phyloP scores from a whole-genome alignment of 2,797 vertebrate species.

The Falco cherrug region DNA sequence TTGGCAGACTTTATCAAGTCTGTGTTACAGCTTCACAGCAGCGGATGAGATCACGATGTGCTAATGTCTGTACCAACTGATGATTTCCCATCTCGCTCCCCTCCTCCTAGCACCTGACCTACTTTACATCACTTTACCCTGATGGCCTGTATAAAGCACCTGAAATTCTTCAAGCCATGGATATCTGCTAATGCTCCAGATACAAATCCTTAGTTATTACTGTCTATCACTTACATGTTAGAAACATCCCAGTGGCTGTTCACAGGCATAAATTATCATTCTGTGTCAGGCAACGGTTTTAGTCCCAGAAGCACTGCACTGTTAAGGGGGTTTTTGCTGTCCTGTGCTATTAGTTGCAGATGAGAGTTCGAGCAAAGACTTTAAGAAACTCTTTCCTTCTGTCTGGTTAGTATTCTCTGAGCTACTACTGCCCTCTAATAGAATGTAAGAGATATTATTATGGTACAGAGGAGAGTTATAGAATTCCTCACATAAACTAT shows the following conservation, averaged over 20 bases:
- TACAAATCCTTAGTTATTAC: conserved; percentile 34
- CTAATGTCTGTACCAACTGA: conserved; percentile 31
- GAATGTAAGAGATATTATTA: neutral
- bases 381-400: neutral
- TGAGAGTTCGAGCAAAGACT: neutral
- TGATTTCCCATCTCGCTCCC: conserved; percentile 33
- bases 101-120: conserved; percentile 43
- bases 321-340: neutral
- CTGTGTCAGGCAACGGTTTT: neutral
- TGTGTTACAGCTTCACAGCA: conserved; percentile 32
- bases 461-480: neutral
- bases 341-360: conserved; percentile 11
- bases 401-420: neutral
- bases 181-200: neutral
- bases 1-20: conserved; percentile 41
- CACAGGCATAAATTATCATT: conserved; percentile 38
- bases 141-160: neutral
- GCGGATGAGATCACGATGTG: conserved; percentile 51
- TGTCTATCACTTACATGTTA: neutral
- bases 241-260: neutral
- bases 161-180: neutral
- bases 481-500: neutral
- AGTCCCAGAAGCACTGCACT: neutral
- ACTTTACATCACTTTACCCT: conserved; percentile 50
- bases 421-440: neutral